Base-by-base conservation (phyloP, 2,797 vertebrate species). In the Hephaestus fuliginosus region DNA sequence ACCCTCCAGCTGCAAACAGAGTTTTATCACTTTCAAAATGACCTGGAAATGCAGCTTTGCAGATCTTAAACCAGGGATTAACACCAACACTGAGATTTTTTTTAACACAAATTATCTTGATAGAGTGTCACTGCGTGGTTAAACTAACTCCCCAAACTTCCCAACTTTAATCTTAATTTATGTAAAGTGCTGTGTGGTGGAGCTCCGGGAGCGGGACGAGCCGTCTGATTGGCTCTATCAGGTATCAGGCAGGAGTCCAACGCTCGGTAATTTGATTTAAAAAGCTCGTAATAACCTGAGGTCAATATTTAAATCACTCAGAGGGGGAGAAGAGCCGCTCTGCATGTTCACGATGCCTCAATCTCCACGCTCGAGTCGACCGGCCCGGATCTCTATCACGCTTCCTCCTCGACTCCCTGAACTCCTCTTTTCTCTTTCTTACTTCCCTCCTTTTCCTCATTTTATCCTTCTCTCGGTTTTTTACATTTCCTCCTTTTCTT, bases 211-310 rank as follows among this genome's bases (percentile, higher is more conserved):
- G 87, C 83, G 63, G 86, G 78, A 76, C 80, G 80, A 87, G 84
- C 64, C 69, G 83, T 86, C 83, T 90, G 92, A 92, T 89, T 90
- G 90, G 87, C 82, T 80, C 80, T 76, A 86, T 88, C 89, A 77
- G 84, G 87, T 82, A 91, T 93, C 89, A 90, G 89, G 90, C 91
- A 91, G 86, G 78, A 84, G 84, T 82, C 89, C 89, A 90, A 92
- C 86, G 60, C 89, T 66, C 39, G 8, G 86, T 94, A 93, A 95
- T 95, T 95, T 94, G 90, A 95, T 94, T 95, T 90, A 86, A 87
- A 80, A 80, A 90, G 80, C 78, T 85, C 61, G 91, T 88, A 91
- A 94, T 93, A 94, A 95, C 95, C 94, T 76, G 51, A 66, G 93
- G 94, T 92, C 91, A 90, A 90, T 90, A 93, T 92, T 89, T 71